These are phyloP conservation scores for Tenthredo mesomela DNA, from an alignment of 2,888 invertebrate genomes.

Conservation along the genomic window DNA sequence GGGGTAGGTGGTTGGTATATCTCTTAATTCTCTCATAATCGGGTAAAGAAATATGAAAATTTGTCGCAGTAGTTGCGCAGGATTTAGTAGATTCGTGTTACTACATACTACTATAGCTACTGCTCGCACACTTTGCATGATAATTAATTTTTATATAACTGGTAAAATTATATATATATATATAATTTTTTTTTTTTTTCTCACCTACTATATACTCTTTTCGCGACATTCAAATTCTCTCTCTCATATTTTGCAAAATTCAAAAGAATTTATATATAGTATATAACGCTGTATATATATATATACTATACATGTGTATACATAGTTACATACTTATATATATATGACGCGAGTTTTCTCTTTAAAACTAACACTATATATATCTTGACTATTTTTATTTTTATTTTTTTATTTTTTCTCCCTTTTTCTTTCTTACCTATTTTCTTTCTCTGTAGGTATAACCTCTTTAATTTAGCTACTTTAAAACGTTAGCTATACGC, in stretches of 20 bases:
- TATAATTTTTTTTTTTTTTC: neutral
- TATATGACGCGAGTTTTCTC: neutral
- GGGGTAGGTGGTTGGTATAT: too few species aligned
- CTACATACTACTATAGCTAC: too few species aligned
- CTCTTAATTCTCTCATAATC: too few species aligned
- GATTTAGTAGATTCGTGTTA: neutral
- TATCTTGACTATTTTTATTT: neutral
- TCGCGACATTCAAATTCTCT: neutral
- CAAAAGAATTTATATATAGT: neutral
- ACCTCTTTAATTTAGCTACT: slow-evolving; percentile 9
- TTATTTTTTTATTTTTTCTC: neutral
- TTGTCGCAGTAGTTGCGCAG: neutral
- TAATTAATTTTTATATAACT: too few species aligned
- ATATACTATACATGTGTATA: too few species aligned
- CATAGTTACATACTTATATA: too few species aligned
- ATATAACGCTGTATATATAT: neutral
- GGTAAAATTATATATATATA: too few species aligned
- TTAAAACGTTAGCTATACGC: neutral
- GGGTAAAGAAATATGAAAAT: neutral
- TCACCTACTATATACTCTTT: neutral
- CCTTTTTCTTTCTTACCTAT: neutral
- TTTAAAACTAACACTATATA: neutral
- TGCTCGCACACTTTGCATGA: too few species aligned
- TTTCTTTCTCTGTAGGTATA: neutral
- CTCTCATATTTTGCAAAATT: neutral